Base-by-base conservation (phyloP, 2,113 vertebrate genomes). In the Rana temporaria region DNA sequence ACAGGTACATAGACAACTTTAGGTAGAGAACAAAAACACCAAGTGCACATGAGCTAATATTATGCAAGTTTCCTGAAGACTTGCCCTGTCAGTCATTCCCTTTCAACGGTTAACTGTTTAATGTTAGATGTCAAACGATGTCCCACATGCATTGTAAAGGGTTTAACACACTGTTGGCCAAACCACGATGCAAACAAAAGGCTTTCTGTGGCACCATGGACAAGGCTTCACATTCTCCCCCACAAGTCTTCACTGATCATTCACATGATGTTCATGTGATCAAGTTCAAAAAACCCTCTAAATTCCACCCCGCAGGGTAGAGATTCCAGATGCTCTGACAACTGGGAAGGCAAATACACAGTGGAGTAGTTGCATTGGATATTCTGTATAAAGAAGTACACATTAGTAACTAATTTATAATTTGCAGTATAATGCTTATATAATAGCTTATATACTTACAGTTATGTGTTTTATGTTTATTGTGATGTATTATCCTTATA, bases 231-330 rank as follows among this genome's bases (percentile, higher is more conserved):
- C 26, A 57, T 74, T 63, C 69, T 48, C n/a, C 32, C n/a, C 18
- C 63, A 76, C 3, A 66, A 72, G 22, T 59, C 32, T 75, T 34
- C 55, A 53, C 56, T 64, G 32, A 59, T 24, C 34, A 34, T 64
- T 67, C 81, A 83, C 81, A 83, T 76, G 81, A 83, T 76, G 63
- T n/a, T 55, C 63, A 65, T 76, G 81, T 68, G 81, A 48, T 83
- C 34, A 68, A 82, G 70, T 74, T 75, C n/a, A 75, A 82, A 75
- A 81, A 83, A 65, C 53, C 63, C 55, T 68, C 20, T 17, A 16
- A 59, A 76, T 83, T 76, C 64, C 32, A 83, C 1, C 53, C 81
- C 64, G 17, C 56, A 68, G 53, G 81, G 81, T 55, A 83, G 14
- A 52, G 60, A 83, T 83, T 83, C 32, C 22, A 52, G 56, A 57